A percentile compares a stretch with the other conserved stretches of the same genome.
These are phyloP conservation scores for Acrobeloides nanus DNA, from an alignment of 2,888 invertebrate genomes.

Conservation along the genomic window DNA sequence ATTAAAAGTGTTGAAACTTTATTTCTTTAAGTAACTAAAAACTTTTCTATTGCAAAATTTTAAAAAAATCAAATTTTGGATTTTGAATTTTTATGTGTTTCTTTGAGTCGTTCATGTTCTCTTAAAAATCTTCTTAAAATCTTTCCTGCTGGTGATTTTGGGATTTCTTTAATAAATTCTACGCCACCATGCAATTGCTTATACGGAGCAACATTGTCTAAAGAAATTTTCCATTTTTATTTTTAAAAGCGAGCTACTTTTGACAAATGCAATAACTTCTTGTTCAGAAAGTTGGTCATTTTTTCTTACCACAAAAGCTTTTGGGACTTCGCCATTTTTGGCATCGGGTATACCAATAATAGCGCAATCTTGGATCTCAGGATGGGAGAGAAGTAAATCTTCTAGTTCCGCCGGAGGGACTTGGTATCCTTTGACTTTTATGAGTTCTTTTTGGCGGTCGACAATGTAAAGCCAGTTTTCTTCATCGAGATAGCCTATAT, in stretches of 20 bases:
- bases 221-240: slow-evolving; percentile 14
- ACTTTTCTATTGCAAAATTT: too few relatives aligned
- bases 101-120: too few relatives aligned
- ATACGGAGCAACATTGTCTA: slow-evolving; percentile 28
- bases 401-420: slow-evolving; percentile 81
- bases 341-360: slow-evolving; percentile 70
- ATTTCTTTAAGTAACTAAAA: too few relatives aligned
- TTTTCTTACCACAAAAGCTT: slow-evolving; percentile 38
- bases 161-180: slow-evolving; percentile 16
- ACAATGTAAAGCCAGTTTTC: slow-evolving; percentile 72
- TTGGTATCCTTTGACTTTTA: slow-evolving; percentile 73
- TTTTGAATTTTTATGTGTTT: too few relatives aligned
- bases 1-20: too few relatives aligned
- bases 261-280: slow-evolving; percentile 15
- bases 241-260: slow-evolving; percentile 9
- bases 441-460: slow-evolving; percentile 79
- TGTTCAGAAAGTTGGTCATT: slow-evolving; percentile 5
- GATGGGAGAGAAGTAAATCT: slow-evolving; percentile 66
- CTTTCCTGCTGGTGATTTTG: slow-evolving; percentile 13
- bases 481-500: slow-evolving; percentile 69
- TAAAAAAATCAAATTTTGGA: too few relatives aligned
- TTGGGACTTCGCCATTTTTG: slow-evolving; percentile 53
- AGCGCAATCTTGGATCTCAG: slow-evolving; percentile 69
- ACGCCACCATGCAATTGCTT: slow-evolving; percentile 20
- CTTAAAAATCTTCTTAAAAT: slow-evolving; percentile 12